Base-by-base conservation (phyloP, 2,797 vertebrate species). In the Vireo griseus region DNA sequence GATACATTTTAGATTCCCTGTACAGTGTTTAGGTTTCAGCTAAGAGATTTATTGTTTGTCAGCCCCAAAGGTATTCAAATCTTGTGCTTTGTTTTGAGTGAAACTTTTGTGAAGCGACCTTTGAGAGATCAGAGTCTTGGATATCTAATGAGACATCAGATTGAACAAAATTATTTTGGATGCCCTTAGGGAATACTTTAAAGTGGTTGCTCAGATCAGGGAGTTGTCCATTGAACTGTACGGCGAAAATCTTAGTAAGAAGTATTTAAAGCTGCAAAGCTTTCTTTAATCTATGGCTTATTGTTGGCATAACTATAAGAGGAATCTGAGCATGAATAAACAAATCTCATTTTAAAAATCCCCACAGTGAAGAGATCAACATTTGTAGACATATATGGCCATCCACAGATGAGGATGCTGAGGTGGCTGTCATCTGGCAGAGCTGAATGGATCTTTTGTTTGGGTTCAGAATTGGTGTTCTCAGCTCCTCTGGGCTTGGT, bases 171-270 rank as follows among this genome's bases (percentile, higher is more conserved):
- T 90, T 96, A 63, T 96, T 96, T 94, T 95, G 74, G 81, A 69
- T 95, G 90, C 81, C 95, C 62, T 75, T 48, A 54, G 93, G 97
- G 76, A 61, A 71, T 73, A 71, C 97, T 96, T 97, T 95, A 85
- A 96, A 96, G 96, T 97, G 94, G 88, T 95, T 94, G 69, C 55
- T 96, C 82, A 96, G 87, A 94, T 94, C 82, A 57, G 84, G 92
- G 96, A 95, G 82, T 96, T 96, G 93, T 92, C 94, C 94, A 94
- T 83, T 95, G 92, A 97, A 86, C 78, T 87, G 51, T 81, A 78
- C 48, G 47, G 63, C 18, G 80, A 86, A 44, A 84, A 90, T 94
- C 65, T 90, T 39, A 54, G 61, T 58, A 28, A 77, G 81, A 85
- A 68, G 59, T 54, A 40, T 85, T 95, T 88, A 74, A 88, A 74